Conservation (phyloP, 1,140 invertebrate species). For the Drosophila repletoides region DNA sequence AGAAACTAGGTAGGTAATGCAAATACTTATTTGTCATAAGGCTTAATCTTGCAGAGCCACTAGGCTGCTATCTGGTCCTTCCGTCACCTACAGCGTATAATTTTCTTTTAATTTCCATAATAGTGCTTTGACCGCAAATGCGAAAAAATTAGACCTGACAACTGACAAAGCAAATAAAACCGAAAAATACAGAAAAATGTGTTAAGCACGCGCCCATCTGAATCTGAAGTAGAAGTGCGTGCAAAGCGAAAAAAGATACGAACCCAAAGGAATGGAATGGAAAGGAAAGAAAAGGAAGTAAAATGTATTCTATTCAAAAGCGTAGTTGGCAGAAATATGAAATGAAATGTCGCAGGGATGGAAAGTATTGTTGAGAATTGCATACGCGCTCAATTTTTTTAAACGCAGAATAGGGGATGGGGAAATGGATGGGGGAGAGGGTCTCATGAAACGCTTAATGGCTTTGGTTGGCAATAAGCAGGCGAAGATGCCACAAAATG, state of each 20-base stretch:
- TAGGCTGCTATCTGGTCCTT: background rate
- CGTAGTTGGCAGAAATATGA: conserved; percentile 61
- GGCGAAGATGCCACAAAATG: conserved; percentile 74
- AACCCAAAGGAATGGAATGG: background rate
- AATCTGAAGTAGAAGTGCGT: conserved; percentile 53
- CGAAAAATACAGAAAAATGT: conserved; percentile 60
- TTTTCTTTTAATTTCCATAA: conserved; percentile 70
- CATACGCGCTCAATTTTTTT: conserved; percentile 66
- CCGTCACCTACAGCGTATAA: conserved; percentile 42
- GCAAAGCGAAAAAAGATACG: conserved; percentile 10
- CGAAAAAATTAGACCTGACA: conserved; percentile 29
- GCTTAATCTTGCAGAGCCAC: no score
- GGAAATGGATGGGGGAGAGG: background rate
- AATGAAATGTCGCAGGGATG: conserved; percentile 62
- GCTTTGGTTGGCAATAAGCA: conserved; percentile 40
- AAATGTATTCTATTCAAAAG: conserved; percentile 75
- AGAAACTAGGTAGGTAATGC: no score
- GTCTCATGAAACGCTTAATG: conserved; percentile 67
- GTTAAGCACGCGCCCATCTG: conserved; percentile 54
- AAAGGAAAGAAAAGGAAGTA: conserved; percentile 4
- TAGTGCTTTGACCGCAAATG: conserved; percentile 59
- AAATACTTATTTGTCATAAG: no score
- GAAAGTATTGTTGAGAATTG: conserved; percentile 69
- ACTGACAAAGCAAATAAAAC: conserved; percentile 8
- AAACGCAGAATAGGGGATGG: background rate